Evolutionary conservation across 2,888 invertebrate genomes (phyloP), one percentile per base, ranked within the genome.

Genomic region (Orthosia gothica): DNA sequence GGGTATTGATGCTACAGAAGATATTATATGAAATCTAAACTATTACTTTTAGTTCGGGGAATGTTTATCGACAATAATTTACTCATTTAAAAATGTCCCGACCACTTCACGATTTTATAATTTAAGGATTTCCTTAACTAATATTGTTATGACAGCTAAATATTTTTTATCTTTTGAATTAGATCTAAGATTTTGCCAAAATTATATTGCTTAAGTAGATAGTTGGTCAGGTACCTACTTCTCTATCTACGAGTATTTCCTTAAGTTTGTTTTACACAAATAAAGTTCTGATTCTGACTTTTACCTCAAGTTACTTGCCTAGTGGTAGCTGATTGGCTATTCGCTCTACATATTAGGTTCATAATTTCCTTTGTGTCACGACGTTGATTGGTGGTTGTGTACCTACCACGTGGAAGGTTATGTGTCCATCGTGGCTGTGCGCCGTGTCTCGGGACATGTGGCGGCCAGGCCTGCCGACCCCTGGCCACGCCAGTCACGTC

Each of bases 381-480:
- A 58, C n/a, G 32, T 40, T n/a, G 50, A 23, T 32, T 26, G 45
- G 45, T n/a, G 52, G 50, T 55, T 7, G 57, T 18, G 20, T 49
- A 63, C 63, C 74, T 55, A 62, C 64, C 82, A 78, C 70, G 85
- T 82, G 82, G 59, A 64, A 26, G 58, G 54, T 72, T 71, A 72
- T 65, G 79, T 78, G 70, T 54, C 67, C 66, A 73, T 73, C 76
- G 76, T 70, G 76, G 1, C 55, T 5, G 69, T 15, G 71, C 13
- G 82, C 70, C 70, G 71, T 81, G 75, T 64, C 65, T 63, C 70
- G 79, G 61, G 81, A 76, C 92, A 92, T 88, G 81, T 92, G 92
- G 91, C 83, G 82, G 63, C 89, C 93, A 93, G 82, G 63, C 89
- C 93, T 92, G 85, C 88, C 90, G 89, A 86, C 87, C 87, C 81